These are phyloP conservation scores for Triplophysa rosa DNA, from an alignment of 2,113 vertebrate genomes.

Conservation along the genomic window DNA sequence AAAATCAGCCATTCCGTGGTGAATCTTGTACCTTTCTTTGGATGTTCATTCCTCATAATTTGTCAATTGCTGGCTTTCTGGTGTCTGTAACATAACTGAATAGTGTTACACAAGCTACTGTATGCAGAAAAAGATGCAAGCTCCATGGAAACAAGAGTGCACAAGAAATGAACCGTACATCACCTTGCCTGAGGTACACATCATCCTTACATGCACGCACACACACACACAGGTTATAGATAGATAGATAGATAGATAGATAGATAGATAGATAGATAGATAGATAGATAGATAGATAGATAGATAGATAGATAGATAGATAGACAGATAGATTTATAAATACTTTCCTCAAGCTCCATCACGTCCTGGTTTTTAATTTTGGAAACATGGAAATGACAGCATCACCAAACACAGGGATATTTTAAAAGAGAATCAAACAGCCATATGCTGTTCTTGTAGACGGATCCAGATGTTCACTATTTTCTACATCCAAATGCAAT, in stretches of 20 bases:
- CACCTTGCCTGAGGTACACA: slow-evolving; percentile 5
- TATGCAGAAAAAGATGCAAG: slow-evolving; percentile 4
- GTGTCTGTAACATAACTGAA: neutral
- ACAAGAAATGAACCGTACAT: slow-evolving; percentile 18
- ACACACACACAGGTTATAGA: neutral
- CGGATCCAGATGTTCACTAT: neutral
- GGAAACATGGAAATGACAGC: neutral
- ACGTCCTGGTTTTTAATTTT: neutral
- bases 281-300: neutral
- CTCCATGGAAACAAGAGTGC: slow-evolving; percentile 43
- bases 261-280: too few relatives aligned
- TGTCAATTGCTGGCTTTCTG: neutral
- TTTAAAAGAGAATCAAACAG: neutral
- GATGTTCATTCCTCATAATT: neutral
- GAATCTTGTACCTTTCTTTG: neutral
- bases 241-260: too few relatives aligned
- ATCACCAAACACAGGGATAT: neutral
- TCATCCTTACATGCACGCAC: slow-evolving; percentile 4
- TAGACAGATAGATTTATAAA: too few relatives aligned
- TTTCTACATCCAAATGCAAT: neutral
- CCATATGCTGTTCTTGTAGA: neutral
- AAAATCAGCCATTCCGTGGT: neutral
- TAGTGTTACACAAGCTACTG: neutral
- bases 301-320: too few relatives aligned
- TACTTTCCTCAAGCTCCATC: too few relatives aligned